Base-by-base conservation (phyloP, 1,140 invertebrate species). In the Orchestia grillus region DNA sequence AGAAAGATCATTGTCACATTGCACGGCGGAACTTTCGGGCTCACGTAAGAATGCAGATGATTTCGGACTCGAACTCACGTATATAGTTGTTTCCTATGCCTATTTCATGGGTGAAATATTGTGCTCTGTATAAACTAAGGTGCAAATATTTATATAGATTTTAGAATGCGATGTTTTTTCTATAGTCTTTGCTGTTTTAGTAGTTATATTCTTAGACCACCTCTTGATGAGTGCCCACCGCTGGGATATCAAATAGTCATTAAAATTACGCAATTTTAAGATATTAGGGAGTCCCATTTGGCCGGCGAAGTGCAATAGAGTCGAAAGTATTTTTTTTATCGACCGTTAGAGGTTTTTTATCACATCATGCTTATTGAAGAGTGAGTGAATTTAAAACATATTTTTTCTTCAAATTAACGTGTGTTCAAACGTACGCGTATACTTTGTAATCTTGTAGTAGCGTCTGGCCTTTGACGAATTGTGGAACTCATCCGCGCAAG, bases 81-180 rank as follows among this genome's bases (percentile, higher is more conserved):
- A 91, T 91, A 0, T 91, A 43, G 88, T 91, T 91, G 44, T 42
- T 44, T 44, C 88, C 44, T 47, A 44, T 94, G 15, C 11, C 44
- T 47, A 44, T 45, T 47, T 94, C 92, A 11, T 47, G 92, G 36
- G 40, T 45, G 92, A 47, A 94, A 47, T 47, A 19, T 44, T n/a
- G 11, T 94, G 92, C 92, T 94, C 92, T 94, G 92, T 94, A 90
- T 90, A 90, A 90, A 90, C 40, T 94, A 47, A 94, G 92, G 92
- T 94, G 92, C 92, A 94, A 94, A 94, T 94, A 94, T 94, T 94
- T 94, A 94, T 94, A 94, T 94, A 94, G 92, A 11, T 47, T 42
- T 90, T 90, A 90, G 88, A 90, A 44, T n/a, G 92, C 92, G 44
- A 94, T 94, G 92, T 94, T 94, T 94, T 94, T 94, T 94, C 92